Evolutionary conservation across 1,140 invertebrate genomes (phyloP).

Genomic region (Apocrypta bakeri): DNA sequence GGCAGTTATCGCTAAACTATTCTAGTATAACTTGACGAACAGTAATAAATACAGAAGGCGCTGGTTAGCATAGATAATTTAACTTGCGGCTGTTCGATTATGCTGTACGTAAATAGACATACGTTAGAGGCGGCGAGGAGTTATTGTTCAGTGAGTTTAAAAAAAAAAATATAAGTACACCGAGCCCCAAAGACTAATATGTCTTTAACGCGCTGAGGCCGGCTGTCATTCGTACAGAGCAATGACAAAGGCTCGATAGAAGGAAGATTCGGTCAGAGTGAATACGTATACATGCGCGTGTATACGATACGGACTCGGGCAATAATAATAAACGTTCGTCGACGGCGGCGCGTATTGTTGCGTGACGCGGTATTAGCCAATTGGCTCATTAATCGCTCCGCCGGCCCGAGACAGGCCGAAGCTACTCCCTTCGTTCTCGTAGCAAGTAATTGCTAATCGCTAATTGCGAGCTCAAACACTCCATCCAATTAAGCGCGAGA

Average conservation of each 20-base stretch:
- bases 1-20: neutral
- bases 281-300: neutral
- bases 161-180: too few species aligned
- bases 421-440: conserved; percentile 44
- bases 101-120: too few species aligned
- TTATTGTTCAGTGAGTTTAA: too few species aligned
- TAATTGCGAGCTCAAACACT: conserved; percentile 71
- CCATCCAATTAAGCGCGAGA: conserved; percentile 67
- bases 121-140: too few species aligned
- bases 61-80: neutral
- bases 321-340: conserved; percentile 22
- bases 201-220: too few species aligned
- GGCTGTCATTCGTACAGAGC: neutral
- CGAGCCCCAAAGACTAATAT: too few species aligned
- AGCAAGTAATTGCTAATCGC: conserved; percentile 72
- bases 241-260: neutral
- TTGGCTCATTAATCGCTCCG: conserved; percentile 74
- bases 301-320: neutral
- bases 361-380: conserved; percentile 73
- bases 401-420: conserved; percentile 65
- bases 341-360: conserved; percentile 65
- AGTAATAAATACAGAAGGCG: neutral
- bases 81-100: neutral
- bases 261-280: neutral
- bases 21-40: neutral